phyloP scores from a whole-genome alignment of 2,797 vertebrate species.

The Bovichtus diacanthus region DNA sequence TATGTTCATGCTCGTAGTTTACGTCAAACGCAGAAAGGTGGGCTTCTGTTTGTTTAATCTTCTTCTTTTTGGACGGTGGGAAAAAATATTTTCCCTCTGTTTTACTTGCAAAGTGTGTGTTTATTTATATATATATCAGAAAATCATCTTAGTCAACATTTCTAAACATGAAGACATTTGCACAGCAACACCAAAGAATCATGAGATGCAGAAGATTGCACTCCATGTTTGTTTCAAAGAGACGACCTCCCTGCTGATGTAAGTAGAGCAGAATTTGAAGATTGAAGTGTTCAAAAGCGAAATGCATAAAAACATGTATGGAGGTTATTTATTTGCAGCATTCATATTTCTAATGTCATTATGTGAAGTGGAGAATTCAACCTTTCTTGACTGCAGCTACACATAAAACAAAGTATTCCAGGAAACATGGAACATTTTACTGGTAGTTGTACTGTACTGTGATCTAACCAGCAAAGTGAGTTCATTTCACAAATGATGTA shows the following conservation, averaged over 20 bases:
- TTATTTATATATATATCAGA: too few relatives aligned
- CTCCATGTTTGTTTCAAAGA: background rate
- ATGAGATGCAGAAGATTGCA: background rate
- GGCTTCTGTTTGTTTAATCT: slow-evolving; percentile 1
- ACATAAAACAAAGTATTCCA: background rate
- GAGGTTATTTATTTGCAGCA: background rate
- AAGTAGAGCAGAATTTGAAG: slow-evolving; percentile 30
- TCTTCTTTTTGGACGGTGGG: too few relatives aligned
- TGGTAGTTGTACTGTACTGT: background rate
- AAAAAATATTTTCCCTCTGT: background rate
- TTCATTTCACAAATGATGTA: background rate
- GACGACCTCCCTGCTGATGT: slow-evolving; percentile 10
- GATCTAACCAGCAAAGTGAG: background rate
- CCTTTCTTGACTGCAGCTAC: background rate
- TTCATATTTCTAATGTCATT: background rate
- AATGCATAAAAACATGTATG: background rate
- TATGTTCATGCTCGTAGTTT: background rate
- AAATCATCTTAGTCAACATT: background rate
- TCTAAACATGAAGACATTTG: background rate
- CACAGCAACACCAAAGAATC: slow-evolving; percentile 8
- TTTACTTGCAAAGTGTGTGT: too few relatives aligned
- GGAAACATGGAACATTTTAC: background rate
- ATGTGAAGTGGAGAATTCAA: background rate
- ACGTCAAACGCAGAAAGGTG: background rate
- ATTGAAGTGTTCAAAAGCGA: slow-evolving; percentile 1